Percentiles rank a stretch among this genome's conserved stretches.
Conservation (phyloP, 1,140 invertebrate genomes). For the Campoletis sonorensis region DNA sequence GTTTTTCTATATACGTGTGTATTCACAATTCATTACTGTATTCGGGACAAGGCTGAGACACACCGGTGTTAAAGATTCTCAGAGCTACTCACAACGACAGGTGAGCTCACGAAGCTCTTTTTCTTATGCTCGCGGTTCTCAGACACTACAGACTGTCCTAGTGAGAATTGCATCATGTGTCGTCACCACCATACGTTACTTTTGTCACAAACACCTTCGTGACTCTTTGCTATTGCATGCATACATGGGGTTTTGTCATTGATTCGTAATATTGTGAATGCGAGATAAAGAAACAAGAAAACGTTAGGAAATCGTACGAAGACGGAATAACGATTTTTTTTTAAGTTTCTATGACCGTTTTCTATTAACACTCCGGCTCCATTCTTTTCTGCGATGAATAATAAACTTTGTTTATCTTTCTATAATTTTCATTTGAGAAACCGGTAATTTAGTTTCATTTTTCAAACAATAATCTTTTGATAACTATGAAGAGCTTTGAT, state of each 20-base stretch:
- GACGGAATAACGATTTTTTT: not conserved
- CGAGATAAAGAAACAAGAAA: not conserved
- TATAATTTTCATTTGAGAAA: no score
- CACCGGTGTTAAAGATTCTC: conserved; percentile 20
- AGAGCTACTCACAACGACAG: conserved; percentile 14
- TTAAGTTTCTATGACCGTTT: no score
- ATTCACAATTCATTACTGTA: conserved; percentile 23
- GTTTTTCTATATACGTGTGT: not conserved
- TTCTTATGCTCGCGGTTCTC: not conserved
- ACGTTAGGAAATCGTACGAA: not conserved
- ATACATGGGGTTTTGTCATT: not conserved
- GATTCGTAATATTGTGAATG: no score
- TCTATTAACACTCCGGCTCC: no score
- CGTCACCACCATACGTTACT: not conserved
- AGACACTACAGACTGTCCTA: not conserved
- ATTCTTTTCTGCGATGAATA: no score
- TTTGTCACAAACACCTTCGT: not conserved
- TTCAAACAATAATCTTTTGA: no score
- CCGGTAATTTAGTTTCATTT: no score
- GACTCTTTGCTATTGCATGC: not conserved
- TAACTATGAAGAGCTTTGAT: no score
- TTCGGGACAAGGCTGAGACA: conserved; percentile 28
- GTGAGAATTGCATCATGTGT: conserved; percentile 9
- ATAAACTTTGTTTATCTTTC: no score
- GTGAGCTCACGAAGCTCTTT: not conserved